Evolutionary conservation across 2,113 vertebrate species (phyloP), one percentile per base, ranked within the genome.

Genomic region (Saccopteryx bilineata): DNA sequence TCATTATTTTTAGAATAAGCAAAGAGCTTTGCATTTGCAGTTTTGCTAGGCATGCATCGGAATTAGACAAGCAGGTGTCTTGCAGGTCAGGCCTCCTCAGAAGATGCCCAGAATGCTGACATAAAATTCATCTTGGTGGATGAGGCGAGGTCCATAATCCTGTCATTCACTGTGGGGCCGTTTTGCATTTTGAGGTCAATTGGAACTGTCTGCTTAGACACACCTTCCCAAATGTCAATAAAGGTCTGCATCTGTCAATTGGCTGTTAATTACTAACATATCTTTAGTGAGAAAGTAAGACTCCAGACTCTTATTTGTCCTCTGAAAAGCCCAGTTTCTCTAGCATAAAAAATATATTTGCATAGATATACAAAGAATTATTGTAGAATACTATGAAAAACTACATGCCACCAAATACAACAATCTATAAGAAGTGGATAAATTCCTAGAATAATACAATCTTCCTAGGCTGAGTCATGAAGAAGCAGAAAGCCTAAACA

Each of bases 1-100:
- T 98, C 94, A 91, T 68, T 97, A 95, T 97, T 97, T 97, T 98
- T 97, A 98, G 95, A 96, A 94, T 69, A 97, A 50, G 72, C 87
- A 96, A 89, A 86, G 50, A 14, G n/a, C 63, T 95, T 79, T 96
- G 87, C 28, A 66, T 92, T 69, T 75, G 75, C 26, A 75, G 68
- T 71, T 97, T 58, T 84, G 3, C 63, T 39, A 83, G 72, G 69
- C 39, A 39, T 39, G 21, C 48, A 72, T 93, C 6, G 39, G n/a
- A 88, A 75, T 89, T 94, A 78, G 52, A 90, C 66, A 88, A 87
- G 31, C 50, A 88, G 74, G 63, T 65, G 90, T n/a, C 21, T 78
- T 93, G 15, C 68, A 88, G 88, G 69, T 91, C 85, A 96, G 46
- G 9, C 9, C 24, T 65, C 58, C 89, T 87, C 63, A 31, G 69